Evolutionary conservation across 2,888 invertebrate species (phyloP), one percentile per base, ranked within the genome.

Genomic region (Buathra laborator): DNA sequence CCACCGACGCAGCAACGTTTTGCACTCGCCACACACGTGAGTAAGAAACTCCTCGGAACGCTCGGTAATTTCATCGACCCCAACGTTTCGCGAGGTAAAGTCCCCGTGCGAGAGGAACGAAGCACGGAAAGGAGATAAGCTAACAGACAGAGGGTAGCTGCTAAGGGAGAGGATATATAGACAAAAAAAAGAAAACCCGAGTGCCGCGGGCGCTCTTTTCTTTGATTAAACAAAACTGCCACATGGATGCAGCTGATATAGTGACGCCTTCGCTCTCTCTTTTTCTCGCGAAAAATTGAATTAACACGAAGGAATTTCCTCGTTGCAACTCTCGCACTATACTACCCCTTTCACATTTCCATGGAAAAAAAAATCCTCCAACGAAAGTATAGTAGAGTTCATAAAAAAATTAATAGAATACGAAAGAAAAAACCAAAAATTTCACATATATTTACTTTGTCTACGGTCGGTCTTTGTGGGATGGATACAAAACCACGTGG

Each of bases 141-240:
- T 81, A 87, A 89, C 88, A 89, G 86, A 86, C 82, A 14, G 29
- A 74, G 81, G 83, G 79, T 46, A 48, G 59, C n/a, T 68, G 59
- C 59, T 48, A 46, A 70, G 68, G 12, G 75, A 48, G 66, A 75
- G 12, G 24, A 24, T 75, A 68, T 29, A 29, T 16, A 78, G 29
- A 16, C 9, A 62, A 59, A 56, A 70, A 37, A 59, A 4, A 37
- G 12, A 24, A 62, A 29, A 37, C 12, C 44, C 64, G 53, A 51
- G 56, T 44, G 66, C 64, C 64, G 32, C 56, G 32, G 51, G 81
- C 76, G 75, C 72, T 86, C 82, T 85, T 88, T 83, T 87, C 86
- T 78, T 70, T 89, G 88, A 89, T 89, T 89, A 89, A 89, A 87
- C 88, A 88, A 89, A 87, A 86, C 87, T 87, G 81, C 79, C 70